Conservation (phyloP, 1,140 invertebrate species). For the Cydia pomonella region DNA sequence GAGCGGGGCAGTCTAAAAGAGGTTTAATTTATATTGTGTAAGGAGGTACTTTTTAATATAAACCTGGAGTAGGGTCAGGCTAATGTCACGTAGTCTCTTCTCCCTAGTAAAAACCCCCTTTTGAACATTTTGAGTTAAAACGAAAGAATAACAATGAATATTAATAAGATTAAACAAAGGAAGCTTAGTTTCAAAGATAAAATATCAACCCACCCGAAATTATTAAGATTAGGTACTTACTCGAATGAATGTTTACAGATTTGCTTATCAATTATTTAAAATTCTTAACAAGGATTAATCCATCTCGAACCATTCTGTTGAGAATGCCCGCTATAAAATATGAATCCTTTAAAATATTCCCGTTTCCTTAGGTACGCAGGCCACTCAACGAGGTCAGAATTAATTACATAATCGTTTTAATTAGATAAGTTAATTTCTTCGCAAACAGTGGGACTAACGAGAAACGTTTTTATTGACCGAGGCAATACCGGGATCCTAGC, state of each 20-base stretch:
- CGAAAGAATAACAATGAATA: not conserved
- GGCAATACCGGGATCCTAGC: conserved; percentile 27
- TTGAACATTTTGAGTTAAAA: not conserved
- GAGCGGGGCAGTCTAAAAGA: too few relatives aligned
- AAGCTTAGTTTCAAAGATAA: not conserved
- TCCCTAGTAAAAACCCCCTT: not conserved
- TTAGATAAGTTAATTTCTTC: conserved; percentile 48
- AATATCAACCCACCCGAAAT: not conserved
- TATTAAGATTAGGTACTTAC: not conserved
- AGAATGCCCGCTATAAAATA: not conserved
- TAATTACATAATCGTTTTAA: conserved; percentile 50
- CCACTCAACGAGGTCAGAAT: conserved; percentile 34
- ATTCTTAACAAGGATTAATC: conserved; percentile 5
- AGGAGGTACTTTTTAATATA: too few relatives aligned
- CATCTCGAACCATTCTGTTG: not conserved
- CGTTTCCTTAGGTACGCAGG: conserved; percentile 28
- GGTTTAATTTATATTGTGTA: too few relatives aligned
- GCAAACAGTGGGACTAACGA: conserved; percentile 37
- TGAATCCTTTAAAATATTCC: conserved; percentile 36
- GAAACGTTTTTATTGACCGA: conserved; percentile 43
- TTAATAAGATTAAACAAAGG: not conserved
- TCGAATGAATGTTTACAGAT: conserved; percentile 12
- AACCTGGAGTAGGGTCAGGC: too few relatives aligned
- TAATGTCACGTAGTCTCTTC: too few relatives aligned
- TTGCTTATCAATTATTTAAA: conserved; percentile 28